Percentiles rank a stretch among this genome's conserved stretches.
Conservation (phyloP, 30 jellyfish, hydroid and myxozoan genomes). For the Rhopilema esculentum region DNA sequence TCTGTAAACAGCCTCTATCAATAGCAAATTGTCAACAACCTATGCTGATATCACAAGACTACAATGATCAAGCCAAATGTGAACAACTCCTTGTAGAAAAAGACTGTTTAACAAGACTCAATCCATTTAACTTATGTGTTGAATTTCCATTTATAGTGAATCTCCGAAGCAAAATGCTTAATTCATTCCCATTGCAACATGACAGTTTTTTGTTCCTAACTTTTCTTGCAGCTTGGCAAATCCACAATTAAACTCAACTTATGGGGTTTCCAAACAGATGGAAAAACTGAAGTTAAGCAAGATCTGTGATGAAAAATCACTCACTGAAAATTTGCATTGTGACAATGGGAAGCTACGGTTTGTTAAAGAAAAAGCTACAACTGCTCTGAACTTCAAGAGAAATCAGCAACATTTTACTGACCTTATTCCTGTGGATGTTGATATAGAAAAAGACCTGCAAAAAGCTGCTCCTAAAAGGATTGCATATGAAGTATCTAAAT, state of each 20-base stretch:
- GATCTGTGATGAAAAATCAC: constrained; percentile 2
- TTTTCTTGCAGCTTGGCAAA: constrained; percentile 49
- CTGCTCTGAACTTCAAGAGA: constrained; percentile 70
- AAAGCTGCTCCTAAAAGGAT: constrained; percentile 60
- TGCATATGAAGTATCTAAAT: constrained; percentile 1
- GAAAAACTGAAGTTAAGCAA: constrained; percentile 32
- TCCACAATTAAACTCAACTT: constrained; percentile 76
- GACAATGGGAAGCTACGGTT: constrained; percentile 3
- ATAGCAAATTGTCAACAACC: no score
- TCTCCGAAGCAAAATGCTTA: no score
- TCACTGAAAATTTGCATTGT: not conserved
- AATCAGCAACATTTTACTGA: constrained; percentile 17
- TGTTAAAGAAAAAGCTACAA: constrained; percentile 51
- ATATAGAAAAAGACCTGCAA: constrained; percentile 28
- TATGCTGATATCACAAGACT: no score
- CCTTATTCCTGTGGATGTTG: constrained; percentile 49
- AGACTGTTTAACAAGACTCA: no score
- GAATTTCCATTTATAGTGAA: no score
- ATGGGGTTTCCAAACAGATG: constrained; percentile 40
- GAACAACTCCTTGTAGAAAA: no score
- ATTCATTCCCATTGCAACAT: no score
- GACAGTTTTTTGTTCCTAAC: no score
- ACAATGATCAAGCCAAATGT: no score
- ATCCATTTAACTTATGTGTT: no score
- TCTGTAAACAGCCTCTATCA: no score